phyloP scores from a whole-genome alignment of 2,888 invertebrate species.

The Zele albiditarsus region DNA sequence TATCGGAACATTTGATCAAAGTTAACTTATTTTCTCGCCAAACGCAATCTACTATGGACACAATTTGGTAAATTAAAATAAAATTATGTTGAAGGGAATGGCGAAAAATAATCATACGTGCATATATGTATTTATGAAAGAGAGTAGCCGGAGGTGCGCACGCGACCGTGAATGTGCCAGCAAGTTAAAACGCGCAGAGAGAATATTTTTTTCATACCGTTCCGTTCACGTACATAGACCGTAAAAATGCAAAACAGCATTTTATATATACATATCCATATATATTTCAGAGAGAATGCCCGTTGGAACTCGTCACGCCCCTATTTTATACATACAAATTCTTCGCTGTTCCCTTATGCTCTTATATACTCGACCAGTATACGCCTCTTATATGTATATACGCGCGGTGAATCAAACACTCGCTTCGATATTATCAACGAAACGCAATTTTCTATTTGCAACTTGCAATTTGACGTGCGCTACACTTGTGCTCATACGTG shows the following conservation, averaged over 20 bases:
- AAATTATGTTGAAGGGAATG: neutral
- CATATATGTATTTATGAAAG: neutral
- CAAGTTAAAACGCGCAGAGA: conserved; percentile 39
- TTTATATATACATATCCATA: conserved; percentile 47
- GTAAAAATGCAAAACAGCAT: conserved; percentile 60
- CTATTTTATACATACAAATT: conserved; percentile 1
- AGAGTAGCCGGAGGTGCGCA: conserved; percentile 1
- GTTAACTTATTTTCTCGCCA: too few relatives aligned
- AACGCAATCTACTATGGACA: too few relatives aligned
- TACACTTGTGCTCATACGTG: neutral
- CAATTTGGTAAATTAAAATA: neutral
- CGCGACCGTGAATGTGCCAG: conserved; percentile 23
- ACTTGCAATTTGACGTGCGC: conserved; percentile 51
- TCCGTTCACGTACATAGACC: conserved; percentile 54
- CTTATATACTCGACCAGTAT: neutral
- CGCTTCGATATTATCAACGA: conserved; percentile 55
- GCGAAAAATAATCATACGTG: neutral
- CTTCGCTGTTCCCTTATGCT: neutral
- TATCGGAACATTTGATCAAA: too few relatives aligned
- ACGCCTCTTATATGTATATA: conserved; percentile 34
- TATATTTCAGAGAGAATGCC: conserved; percentile 50
- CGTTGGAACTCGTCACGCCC: conserved; percentile 36
- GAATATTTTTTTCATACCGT: conserved; percentile 56
- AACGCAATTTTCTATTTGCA: conserved; percentile 55
- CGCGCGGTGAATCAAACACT: conserved; percentile 51